Evolutionary conservation across 2,888 invertebrate species (phyloP).

Genomic region (Napeogenes inachia): DNA sequence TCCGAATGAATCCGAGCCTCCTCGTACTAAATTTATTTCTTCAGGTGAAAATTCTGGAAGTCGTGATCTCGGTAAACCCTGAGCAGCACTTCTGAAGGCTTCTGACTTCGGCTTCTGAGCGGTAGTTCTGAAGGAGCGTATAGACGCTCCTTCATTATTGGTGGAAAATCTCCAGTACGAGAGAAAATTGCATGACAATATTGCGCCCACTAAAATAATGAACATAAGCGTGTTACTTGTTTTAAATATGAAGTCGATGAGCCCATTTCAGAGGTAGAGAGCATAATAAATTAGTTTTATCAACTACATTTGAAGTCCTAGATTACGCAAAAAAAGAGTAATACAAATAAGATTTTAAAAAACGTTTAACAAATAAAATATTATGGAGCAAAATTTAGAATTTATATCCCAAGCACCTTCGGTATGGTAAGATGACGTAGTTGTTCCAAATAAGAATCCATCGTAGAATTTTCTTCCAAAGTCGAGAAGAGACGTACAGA

Average conservation of each 20-base stretch:
- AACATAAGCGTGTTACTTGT: no score
- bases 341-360: no score
- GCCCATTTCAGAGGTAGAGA: no score
- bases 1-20: conserved; percentile 50
- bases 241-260: no score
- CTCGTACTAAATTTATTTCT: conserved; percentile 45
- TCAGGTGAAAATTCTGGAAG: conserved; percentile 58
- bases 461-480: conserved; percentile 25
- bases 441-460: conserved; percentile 36
- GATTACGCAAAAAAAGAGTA: no score
- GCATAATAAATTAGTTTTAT: no score
- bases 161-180: conserved; percentile 57
- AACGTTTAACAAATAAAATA: no score
- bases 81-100: conserved; percentile 50
- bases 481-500: no score
- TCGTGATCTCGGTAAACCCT: conserved; percentile 56
- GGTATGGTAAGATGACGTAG: conserved; percentile 57
- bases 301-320: no score
- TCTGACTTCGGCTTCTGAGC: no score
- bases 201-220: conserved; percentile 38
- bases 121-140: no score
- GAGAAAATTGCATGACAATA: conserved; percentile 52
- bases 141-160: conserved; percentile 51
- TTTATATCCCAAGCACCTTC: conserved; percentile 57
- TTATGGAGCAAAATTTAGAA: no score